A percentile compares a stretch with the other conserved stretches of the same genome.
Evolutionary conservation across 1,140 invertebrate species (phyloP).

Genomic region (Hycleus cichorii): DNA sequence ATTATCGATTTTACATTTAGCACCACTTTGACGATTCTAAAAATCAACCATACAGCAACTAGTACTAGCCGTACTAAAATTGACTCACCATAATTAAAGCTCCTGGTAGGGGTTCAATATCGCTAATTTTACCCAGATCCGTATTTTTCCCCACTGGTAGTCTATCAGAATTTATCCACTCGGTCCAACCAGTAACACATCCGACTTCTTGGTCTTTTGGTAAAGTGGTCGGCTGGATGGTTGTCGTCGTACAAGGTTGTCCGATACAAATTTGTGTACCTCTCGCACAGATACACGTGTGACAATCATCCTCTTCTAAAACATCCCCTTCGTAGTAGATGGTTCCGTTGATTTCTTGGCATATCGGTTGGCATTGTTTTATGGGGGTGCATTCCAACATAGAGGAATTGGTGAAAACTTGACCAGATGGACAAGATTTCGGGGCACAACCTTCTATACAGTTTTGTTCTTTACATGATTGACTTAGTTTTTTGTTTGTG

Average conservation of each 20-base stretch:
- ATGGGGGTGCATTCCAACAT: slow-evolving; percentile 66
- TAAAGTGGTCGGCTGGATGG: slow-evolving; percentile 2
- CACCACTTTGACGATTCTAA: slow-evolving; percentile 38
- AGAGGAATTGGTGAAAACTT: slow-evolving; percentile 62
- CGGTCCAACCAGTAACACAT: slow-evolving; percentile 64
- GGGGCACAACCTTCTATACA: slow-evolving; percentile 73
- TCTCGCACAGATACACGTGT: slow-evolving; percentile 66
- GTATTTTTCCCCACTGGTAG: slow-evolving; percentile 30
- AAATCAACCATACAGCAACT: background rate
- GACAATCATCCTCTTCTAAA: slow-evolving; percentile 65
- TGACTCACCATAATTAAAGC: too few species aligned
- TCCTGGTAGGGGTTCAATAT: slow-evolving; percentile 56
- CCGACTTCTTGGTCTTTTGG: slow-evolving; percentile 36
- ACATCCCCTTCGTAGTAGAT: slow-evolving; percentile 70
- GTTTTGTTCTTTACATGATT: slow-evolving; percentile 59
- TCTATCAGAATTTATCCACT: slow-evolving; percentile 62
- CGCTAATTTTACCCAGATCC: slow-evolving; percentile 33
- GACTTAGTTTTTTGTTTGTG: slow-evolving; percentile 48
- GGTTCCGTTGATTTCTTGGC: slow-evolving; percentile 56
- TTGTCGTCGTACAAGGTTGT: slow-evolving; percentile 50
- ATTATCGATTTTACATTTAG: slow-evolving; percentile 47
- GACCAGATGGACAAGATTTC: slow-evolving; percentile 61
- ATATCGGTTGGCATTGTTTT: slow-evolving; percentile 59
- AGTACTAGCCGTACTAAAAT: too few species aligned
- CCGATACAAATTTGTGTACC: slow-evolving; percentile 62